Percentiles rank a stretch among this genome's conserved stretches.
Evolutionary conservation across 1,140 invertebrate species (phyloP).

Genomic region (Metopolophium dirhodum): DNA sequence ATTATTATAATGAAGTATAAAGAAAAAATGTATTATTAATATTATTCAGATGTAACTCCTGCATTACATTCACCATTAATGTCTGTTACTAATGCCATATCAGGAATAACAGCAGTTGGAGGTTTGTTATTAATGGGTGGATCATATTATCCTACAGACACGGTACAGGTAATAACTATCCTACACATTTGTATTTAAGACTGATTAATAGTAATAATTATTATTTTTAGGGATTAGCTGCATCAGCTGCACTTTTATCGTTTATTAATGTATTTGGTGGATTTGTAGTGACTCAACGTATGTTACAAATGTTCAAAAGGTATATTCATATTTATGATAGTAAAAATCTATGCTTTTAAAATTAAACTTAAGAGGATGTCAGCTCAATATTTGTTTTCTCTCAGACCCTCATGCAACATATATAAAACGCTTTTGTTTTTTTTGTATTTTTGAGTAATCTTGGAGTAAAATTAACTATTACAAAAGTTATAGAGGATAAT

Average conservation of each 20-base stretch:
- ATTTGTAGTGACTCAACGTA: conserved; percentile 87
- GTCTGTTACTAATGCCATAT: conserved; percentile 93
- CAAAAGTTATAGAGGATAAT: too few relatives aligned
- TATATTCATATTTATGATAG: conserved; percentile 62
- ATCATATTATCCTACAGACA: conserved; percentile 75
- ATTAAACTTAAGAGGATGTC: background rate
- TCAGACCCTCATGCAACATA: too few relatives aligned
- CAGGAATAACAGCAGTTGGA: conserved; percentile 89
- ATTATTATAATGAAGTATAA: background rate
- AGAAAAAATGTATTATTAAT: background rate
- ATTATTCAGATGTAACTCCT: conserved; percentile 71
- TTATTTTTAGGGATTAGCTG: conserved; percentile 71
- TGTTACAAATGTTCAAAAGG: conserved; percentile 93
- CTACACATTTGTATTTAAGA: background rate
- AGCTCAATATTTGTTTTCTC: too few relatives aligned
- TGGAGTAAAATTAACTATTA: too few relatives aligned
- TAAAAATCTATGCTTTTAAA: conserved; percentile 50
- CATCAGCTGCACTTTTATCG: conserved; percentile 83
- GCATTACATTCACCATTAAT: conserved; percentile 90
- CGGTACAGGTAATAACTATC: conserved; percentile 66
- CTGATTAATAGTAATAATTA: background rate
- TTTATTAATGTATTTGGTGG: conserved; percentile 92
- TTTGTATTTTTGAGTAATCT: too few relatives aligned
- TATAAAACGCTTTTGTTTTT: too few relatives aligned
- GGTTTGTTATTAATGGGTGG: conserved; percentile 83